Conservation (phyloP, 2,113 vertebrate genomes). For the Hippocampus abdominalis region DNA sequence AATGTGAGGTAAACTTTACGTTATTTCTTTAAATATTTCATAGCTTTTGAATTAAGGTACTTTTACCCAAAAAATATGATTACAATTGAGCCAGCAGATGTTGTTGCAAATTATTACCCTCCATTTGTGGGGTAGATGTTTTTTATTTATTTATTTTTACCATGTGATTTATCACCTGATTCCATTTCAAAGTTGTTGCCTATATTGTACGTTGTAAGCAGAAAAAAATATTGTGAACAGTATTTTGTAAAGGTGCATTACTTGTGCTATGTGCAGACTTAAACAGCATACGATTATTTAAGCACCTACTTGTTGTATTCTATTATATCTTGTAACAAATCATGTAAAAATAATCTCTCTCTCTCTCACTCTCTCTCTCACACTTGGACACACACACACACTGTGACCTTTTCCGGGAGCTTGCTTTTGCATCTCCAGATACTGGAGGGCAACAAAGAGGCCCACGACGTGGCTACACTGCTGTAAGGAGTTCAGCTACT, state of each 20-base stretch:
- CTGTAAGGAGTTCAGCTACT: too few species aligned
- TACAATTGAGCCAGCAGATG: too few species aligned
- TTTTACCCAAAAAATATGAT: too few species aligned
- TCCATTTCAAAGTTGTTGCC: not conserved
- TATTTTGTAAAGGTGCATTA: not conserved
- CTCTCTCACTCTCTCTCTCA: not conserved
- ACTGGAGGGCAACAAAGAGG: constrained; percentile 70
- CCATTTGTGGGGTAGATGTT: too few species aligned
- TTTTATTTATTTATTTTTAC: too few species aligned
- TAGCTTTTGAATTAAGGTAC: too few species aligned
- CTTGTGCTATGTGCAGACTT: not conserved
- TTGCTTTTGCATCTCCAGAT: constrained; percentile 77
- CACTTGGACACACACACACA: constrained; percentile 63
- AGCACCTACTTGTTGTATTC: not conserved
- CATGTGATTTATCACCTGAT: not conserved
- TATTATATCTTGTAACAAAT: not conserved
- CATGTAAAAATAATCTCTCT: not conserved
- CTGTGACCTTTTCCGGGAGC: constrained; percentile 80
- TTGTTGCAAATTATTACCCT: too few species aligned
- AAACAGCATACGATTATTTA: not conserved
- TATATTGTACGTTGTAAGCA: not conserved
- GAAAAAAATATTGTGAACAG: not conserved
- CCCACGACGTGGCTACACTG: constrained; percentile 71
- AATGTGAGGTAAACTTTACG: too few species aligned
- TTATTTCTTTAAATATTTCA: too few species aligned